Evolutionary conservation across 2,113 vertebrate genomes (phyloP).

Genomic region (Cephalopholis sonnerati): DNA sequence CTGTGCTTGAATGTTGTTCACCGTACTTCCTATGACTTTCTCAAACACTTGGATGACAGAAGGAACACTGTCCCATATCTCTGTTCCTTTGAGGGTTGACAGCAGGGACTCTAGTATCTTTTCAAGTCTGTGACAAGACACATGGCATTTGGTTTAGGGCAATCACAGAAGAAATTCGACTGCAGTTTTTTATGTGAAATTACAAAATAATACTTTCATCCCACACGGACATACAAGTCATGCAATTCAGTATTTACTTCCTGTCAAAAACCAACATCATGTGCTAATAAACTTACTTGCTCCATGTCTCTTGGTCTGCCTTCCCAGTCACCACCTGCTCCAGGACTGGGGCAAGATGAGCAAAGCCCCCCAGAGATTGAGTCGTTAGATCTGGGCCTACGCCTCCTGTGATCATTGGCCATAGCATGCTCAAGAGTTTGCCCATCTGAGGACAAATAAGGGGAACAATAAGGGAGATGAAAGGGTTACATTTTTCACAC

Average conservation of each 20-base stretch:
- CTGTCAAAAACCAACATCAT: not conserved
- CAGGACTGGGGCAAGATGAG: slow-evolving; percentile 62
- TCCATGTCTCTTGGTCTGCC: slow-evolving; percentile 75
- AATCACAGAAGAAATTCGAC: not conserved
- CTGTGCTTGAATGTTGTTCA: slow-evolving; percentile 56
- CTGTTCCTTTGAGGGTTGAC: slow-evolving; percentile 57
- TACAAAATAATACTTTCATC: not conserved
- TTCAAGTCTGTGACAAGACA: slow-evolving; percentile 72
- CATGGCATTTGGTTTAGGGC: slow-evolving; percentile 1
- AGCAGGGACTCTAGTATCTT: slow-evolving; percentile 65
- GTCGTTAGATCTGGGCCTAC: not conserved
- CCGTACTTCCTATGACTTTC: slow-evolving; percentile 24
- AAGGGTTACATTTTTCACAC: not conserved
- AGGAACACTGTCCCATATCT: slow-evolving; percentile 51
- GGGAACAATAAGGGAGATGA: no score
- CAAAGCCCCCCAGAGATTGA: slow-evolving; percentile 46
- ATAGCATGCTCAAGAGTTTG: slow-evolving; percentile 48
- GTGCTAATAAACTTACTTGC: slow-evolving; percentile 63
- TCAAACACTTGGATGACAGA: slow-evolving; percentile 57
- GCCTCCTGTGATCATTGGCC: slow-evolving; percentile 49
- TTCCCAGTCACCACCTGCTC: slow-evolving; percentile 69
- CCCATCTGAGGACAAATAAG: slow-evolving; percentile 62
- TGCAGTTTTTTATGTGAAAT: not conserved
- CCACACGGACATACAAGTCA: not conserved
- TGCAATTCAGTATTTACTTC: not conserved